A percentile compares a stretch with the other conserved stretches of the same genome.
phyloP scores from a whole-genome alignment of 2,113 vertebrate genomes.

The Anthoscopus minutus region DNA sequence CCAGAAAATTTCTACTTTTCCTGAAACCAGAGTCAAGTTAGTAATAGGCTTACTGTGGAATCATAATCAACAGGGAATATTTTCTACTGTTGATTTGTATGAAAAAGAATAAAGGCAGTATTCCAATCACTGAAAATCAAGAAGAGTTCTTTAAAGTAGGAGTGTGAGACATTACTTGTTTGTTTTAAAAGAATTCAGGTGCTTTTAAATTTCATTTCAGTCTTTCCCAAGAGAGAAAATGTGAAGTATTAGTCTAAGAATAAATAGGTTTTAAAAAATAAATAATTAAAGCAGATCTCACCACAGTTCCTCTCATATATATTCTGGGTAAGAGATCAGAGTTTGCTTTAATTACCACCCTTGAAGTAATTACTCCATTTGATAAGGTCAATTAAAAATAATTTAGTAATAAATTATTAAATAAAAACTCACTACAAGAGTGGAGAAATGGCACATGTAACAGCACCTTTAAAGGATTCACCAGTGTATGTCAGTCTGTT shows the following conservation, averaged over 20 bases:
- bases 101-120: not conserved
- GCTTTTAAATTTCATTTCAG: not conserved
- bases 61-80: not conserved
- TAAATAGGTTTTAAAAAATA: not conserved
- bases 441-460: not conserved
- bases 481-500: not conserved
- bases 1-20: not conserved
- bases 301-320: not conserved
- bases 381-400: constrained; percentile 19
- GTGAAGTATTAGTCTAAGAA: not conserved
- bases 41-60: not conserved
- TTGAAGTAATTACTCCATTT: not conserved
- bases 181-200: not conserved
- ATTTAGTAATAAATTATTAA: not conserved
- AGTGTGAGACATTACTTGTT: not conserved
- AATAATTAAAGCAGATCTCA: not conserved
- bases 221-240: not conserved
- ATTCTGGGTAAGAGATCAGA: not conserved
- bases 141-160: not conserved
- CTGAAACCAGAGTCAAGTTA: not conserved
- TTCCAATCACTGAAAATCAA: not conserved
- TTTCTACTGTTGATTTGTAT: not conserved
- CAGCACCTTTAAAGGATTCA: not conserved
- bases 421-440: not conserved
- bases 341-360: not conserved